Evolutionary conservation across 1,140 invertebrate genomes (phyloP), one percentile per base, ranked within the genome.

Genomic region (Euwallacea similis): DNA sequence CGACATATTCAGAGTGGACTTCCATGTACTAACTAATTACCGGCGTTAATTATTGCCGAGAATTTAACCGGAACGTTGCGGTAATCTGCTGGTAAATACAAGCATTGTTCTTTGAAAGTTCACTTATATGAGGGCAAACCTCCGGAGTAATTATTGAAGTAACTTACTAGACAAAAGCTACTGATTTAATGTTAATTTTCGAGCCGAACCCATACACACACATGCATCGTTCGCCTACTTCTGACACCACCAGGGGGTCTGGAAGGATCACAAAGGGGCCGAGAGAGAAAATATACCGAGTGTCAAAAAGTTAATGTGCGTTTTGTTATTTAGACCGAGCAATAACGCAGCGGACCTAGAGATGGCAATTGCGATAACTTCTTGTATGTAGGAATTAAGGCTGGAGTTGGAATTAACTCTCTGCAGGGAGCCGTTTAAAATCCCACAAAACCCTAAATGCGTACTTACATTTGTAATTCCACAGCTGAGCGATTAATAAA

Each of bases 181-280:
- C 60, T 62, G 60, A 62, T 62, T 62, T 62, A 62, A 62, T 62
- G 60, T 62, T 62, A 62, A 62, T 62, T 62, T 62, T 62, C 60
- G 42, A 42, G 46, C 60, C 60, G 11, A 62, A 62, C 60, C 60
- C 46, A 50, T 13, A 44, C 42, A n/a, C 10, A 61, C 60, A 62
- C 60, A 16, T 62, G 42, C 42, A 46, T 9, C 42, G 15, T 13
- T 62, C 60, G 60, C 60, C 60, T 62, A 62, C 60, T 62, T 42
- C 42, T 42, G 42, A 62, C 42, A 62, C 60, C 60, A 50, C 9
- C 9, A 42, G 58, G 60, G 42, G 60, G 42, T 10, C 60, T 42
- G 42, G 42, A 42, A 41, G 56, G 56, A 8, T 41, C 33, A 59
- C 56, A 59, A 59, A 59, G 56, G 21, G 42, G 56, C 21, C 60